Base-by-base conservation (phyloP, 2,797 vertebrate species). In the Loris lydekkerianus region DNA sequence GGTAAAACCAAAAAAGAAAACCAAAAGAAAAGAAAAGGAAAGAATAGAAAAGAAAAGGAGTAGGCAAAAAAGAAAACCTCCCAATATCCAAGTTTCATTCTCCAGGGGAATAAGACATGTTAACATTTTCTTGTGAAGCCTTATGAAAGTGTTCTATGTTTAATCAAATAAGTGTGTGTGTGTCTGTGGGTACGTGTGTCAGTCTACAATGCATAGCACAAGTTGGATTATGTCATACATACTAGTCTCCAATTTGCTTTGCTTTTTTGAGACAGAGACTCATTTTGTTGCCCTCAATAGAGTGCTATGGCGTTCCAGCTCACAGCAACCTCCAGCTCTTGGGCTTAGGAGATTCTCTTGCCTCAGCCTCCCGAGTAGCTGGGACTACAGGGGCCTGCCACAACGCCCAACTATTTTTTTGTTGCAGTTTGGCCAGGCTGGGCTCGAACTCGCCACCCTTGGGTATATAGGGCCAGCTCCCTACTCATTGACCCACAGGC, bases 91-190 rank as follows among this genome's bases (percentile, higher is more conserved):
- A 72, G 49, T 56, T 95, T 23, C 40, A 21, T 31, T 63, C 46
- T 82, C 40, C 17, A 61, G 61, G 82, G 46, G 72, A 87, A 87
- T 58, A n/a, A 67, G 17, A 18, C 17, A 67, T 63, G 23, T 43
- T 75, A 92, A 37, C 63, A 56, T 58, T 69, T 75, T 88, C 53
- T 72, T 75, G 25, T 49, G 31, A 18, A 83, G 43, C 31, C 53
- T 83, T 86, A 60, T 3, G 25, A 93, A 95, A 78, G 56, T 75
- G 40, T 61, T 46, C 43, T 60, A 18, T 46, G 15, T 31, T 73
- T 96, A 76, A 93, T 58, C 82, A 91, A 97, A 83, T 63, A 58
- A 7, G 31, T 46, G 21, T 58, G 60, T 82, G 3, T 60, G n/a
- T 72, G n/a, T 40, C 43, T n/a, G 29, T 6, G 9, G 34, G 10